Evolutionary conservation across 53 echinoderm and acorn worm genomes (phyloP).

Genomic region (Actinopyga echinites): DNA sequence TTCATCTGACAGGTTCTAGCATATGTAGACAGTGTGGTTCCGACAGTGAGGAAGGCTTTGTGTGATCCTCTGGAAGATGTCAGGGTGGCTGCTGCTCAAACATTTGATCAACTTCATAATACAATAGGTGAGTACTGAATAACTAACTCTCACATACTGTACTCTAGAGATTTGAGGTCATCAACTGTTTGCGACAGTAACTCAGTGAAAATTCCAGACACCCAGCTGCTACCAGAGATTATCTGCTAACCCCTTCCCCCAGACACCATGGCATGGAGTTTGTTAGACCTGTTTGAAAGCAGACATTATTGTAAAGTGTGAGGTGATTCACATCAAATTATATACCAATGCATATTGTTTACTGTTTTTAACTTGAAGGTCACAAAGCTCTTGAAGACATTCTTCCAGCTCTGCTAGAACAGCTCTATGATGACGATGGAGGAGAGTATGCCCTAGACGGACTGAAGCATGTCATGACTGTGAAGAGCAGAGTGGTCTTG

Average conservation of each 20-base stretch:
- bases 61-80: slow-evolving; percentile 89
- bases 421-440: slow-evolving; percentile 61
- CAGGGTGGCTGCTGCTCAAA: slow-evolving; percentile 81
- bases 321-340: no score
- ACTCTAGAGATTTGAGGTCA: no score
- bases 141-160: no score
- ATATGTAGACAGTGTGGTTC: slow-evolving; percentile 83
- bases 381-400: slow-evolving; percentile 93
- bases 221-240: no score
- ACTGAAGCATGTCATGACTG: slow-evolving; percentile 94
- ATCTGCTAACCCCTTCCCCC: no score
- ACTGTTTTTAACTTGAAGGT: slow-evolving; percentile 43
- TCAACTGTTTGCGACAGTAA: no score
- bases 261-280: no score
- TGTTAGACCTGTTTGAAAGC: no score
- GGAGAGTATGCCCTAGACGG: slow-evolving; percentile 89
- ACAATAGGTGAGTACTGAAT: slow-evolving; percentile 73
- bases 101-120: slow-evolving; percentile 91
- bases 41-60: slow-evolving; percentile 88
- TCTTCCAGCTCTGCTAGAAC: slow-evolving; percentile 69
- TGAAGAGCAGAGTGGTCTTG: slow-evolving; percentile 93
- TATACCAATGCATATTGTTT: no score
- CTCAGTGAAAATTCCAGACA: no score
- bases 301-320: no score
- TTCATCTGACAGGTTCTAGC: slow-evolving; percentile 63